A percentile compares a stretch with the other conserved stretches of the same genome.
phyloP scores from a whole-genome alignment of 2,797 vertebrate species.

The Babyrousa celebensis region DNA sequence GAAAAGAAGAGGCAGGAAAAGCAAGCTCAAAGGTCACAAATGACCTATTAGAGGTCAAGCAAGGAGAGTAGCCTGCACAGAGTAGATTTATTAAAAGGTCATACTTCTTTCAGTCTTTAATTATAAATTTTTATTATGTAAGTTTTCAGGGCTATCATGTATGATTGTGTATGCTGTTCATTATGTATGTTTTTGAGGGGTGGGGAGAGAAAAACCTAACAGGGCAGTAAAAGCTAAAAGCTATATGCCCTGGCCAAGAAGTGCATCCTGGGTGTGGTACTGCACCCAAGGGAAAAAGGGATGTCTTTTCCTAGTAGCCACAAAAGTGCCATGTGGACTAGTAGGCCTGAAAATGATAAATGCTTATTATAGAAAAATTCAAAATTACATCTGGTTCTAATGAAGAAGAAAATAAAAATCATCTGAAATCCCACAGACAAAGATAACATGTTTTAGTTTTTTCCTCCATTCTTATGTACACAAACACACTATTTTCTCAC shows the following conservation, averaged over 20 bases:
- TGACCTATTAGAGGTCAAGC: background rate
- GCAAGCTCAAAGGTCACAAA: background rate
- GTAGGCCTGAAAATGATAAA: conserved; percentile 49
- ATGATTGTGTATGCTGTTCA: background rate
- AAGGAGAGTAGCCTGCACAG: background rate
- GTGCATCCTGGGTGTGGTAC: background rate
- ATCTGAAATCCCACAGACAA: conserved; percentile 63
- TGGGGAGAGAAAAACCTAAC: background rate
- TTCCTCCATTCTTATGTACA: conserved; percentile 32
- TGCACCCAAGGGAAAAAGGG: background rate
- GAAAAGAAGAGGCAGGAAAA: conserved; percentile 7
- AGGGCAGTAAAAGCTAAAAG: background rate
- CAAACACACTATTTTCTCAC: conserved; percentile 56
- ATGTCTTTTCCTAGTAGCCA: background rate
- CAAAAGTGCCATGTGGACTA: background rate
- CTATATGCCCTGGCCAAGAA: background rate
- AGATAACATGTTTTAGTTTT: conserved; percentile 67
- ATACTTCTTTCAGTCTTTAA: conserved; percentile 31
- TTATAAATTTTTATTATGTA: conserved; percentile 59
- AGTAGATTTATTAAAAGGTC: conserved; percentile 29
- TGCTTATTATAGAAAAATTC: conserved; percentile 68
- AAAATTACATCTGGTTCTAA: conserved; percentile 75
- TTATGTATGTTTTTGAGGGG: background rate
- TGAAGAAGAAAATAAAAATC: conserved; percentile 74
- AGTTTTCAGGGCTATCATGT: background rate